These are phyloP conservation scores for Alaudala cheleensis DNA, from an alignment of 2,113 vertebrate genomes.

Conservation along the genomic window DNA sequence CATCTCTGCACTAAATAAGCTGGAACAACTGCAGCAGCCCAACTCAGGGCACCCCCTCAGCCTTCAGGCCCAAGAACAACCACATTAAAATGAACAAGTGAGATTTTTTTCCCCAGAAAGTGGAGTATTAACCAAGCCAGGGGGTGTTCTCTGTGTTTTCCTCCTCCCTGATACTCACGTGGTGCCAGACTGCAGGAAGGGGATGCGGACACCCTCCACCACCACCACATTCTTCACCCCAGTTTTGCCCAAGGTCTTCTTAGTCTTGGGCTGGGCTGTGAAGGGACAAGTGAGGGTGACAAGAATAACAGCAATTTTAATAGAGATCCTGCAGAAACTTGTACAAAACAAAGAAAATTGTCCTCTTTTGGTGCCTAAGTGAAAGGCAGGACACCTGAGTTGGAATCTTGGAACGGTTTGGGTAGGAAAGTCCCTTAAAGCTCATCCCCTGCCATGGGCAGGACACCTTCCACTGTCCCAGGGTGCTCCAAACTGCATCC, in stretches of 20 bases:
- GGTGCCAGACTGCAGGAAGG: constrained; percentile 91
- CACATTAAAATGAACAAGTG: neutral
- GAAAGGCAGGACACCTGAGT: neutral
- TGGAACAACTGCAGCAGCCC: neutral
- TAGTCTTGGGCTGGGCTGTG: constrained; percentile 83
- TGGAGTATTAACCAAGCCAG: rapidly evolving
- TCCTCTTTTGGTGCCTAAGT: neutral
- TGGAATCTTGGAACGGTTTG: neutral
- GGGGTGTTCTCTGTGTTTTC: rapidly evolving
- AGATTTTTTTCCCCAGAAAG: neutral
- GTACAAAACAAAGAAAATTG: neutral
- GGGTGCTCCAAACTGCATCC: neutral
- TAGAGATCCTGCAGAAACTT: neutral
- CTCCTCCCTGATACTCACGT: constrained; percentile 76
- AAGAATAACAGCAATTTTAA: neutral
- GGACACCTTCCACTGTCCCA: neutral
- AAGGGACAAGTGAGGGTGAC: constrained; percentile 1
- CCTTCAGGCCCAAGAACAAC: neutral
- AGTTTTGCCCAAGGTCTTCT: constrained; percentile 85
- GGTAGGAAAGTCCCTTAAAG: neutral
- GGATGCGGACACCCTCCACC: constrained; percentile 93
- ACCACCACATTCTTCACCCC: constrained; percentile 91
- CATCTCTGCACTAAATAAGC: rapidly evolving
- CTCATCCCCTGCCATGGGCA: neutral
- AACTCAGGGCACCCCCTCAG: no score